These are phyloP conservation scores for Polypterus bichir DNA, from an alignment of 2,113 vertebrate genomes.

Conservation along the genomic window DNA sequence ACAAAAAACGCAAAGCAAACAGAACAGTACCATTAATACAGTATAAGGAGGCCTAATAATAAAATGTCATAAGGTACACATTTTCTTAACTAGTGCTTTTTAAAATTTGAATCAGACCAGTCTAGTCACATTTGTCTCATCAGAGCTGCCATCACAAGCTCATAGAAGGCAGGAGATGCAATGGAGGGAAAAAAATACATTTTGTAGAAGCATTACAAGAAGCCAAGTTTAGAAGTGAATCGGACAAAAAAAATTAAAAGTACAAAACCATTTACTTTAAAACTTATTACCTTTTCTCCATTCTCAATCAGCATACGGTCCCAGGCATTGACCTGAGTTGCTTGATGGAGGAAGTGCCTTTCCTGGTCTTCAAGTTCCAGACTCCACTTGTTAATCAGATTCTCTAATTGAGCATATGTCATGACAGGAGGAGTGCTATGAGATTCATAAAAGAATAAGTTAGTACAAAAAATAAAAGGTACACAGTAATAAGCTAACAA, in stretches of 20 bases:
- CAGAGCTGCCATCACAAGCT: too few species aligned
- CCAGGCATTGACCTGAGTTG: constrained; percentile 93
- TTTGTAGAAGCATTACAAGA: too few species aligned
- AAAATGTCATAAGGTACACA: too few species aligned
- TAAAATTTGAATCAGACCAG: too few species aligned
- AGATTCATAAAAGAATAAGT: not conserved
- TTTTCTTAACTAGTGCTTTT: too few species aligned
- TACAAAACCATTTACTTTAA: not conserved
- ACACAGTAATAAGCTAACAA: not conserved
- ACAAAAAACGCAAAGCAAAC: too few species aligned
- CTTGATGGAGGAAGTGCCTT: constrained; percentile 87
- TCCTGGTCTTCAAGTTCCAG: constrained; percentile 92
- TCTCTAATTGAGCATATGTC: constrained; percentile 86
- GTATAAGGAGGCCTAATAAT: too few species aligned
- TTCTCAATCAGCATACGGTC: constrained; percentile 81
- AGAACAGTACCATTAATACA: too few species aligned
- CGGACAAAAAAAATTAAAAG: not conserved
- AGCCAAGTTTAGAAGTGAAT: not conserved
- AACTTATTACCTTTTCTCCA: constrained; percentile 63
- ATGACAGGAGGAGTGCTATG: constrained; percentile 54
- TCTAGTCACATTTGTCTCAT: too few species aligned
- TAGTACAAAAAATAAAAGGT: not conserved
- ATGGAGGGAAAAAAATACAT: too few species aligned
- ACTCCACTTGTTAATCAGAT: constrained; percentile 95
- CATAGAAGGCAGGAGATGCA: too few species aligned